Base-by-base conservation (phyloP, 2,888 invertebrate genomes). In the Cephus runcator region DNA sequence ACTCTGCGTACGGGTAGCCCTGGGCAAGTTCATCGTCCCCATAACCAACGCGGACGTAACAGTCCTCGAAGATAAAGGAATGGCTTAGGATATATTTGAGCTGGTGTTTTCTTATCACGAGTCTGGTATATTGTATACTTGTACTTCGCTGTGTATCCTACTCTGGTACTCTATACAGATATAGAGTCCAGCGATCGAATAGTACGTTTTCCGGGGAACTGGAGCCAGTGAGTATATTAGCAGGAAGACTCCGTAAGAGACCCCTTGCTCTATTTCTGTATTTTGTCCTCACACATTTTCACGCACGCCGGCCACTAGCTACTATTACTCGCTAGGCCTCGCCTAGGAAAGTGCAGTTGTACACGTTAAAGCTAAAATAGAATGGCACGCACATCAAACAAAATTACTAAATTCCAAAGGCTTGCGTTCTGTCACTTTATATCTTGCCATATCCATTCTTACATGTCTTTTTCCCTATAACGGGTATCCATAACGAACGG, bases 301-400 rank as follows among this genome's bases (percentile, higher is more conserved):
- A 78, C 73, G 75, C 75, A 75, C 71, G 80, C 80, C 69, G 75
- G 75, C 68, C 73, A 36, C 36, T 30, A 74, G 79, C 56, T 56
- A 56, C 56, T 56, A 56, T 56, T 56, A 56, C 23, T 23, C 56
- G 23, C 23, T 56, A n/a, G 75, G 34, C 76, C 77, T 77, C 36
- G 77, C 34, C 76, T 77, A 77, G 77, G 81, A 81, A 85, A 86
- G 85, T 85, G 85, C 83, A 85, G 83, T 87, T 83, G 82, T 84
- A 85, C 84, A 83, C 83, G 84, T 84, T 82, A 83, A 87, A 79
- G 85, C 85, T 83, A 86, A 90, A 90, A 90, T 90, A 90, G 89
- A 87, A 87, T 86, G 83, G 85, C 85, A 82, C 83, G 84, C 81
- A 83, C 84, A 85, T 86, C 84, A 86, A 87, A 86, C 84, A 84